These are phyloP conservation scores for Axinella damicornis DNA, from an alignment of 37 sponge, comb jelly and placozoan genomes.

Conservation along the genomic window DNA sequence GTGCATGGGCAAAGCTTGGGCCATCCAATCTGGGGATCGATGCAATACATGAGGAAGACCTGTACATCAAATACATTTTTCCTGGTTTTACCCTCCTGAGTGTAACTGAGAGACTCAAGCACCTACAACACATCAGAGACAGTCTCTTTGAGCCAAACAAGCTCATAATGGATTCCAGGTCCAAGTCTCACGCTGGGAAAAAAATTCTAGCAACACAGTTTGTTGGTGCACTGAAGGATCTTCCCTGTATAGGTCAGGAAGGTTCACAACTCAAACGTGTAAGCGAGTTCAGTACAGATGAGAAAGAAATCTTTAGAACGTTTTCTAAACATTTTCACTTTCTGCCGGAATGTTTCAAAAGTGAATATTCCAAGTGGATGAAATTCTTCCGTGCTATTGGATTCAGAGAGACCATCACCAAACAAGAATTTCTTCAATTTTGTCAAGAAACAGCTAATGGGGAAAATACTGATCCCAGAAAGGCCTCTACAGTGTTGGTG, in stretches of 20 bases:
- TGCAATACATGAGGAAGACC: conserved; percentile 3
- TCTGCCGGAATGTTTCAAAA: conserved; percentile 29
- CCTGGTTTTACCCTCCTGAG: conserved; percentile 20
- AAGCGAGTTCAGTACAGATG: conserved; percentile 32
- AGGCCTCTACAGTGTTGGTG: conserved; percentile 34
- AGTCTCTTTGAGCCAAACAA: neutral
- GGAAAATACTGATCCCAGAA: neutral
- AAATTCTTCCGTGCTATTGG: conserved; percentile 43
- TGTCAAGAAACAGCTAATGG: conserved; percentile 11
- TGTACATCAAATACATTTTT: conserved; percentile 55
- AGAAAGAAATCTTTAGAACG: conserved; percentile 12
- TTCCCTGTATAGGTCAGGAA: conserved; percentile 41
- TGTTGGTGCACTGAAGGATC: neutral
- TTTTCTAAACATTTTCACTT: conserved; percentile 32
- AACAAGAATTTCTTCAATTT: conserved; percentile 35
- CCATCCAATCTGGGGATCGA: conserved; percentile 10
- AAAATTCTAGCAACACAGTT: conserved; percentile 3
- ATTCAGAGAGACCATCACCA: neutral
- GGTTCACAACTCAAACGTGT: conserved; percentile 14
- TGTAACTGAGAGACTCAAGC: conserved; percentile 40
- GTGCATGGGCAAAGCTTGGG: conserved; percentile 37
- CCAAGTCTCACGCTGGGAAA: no score
- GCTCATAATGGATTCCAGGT: neutral
- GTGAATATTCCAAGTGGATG: conserved; percentile 16
- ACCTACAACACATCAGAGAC: conserved; percentile 51